Conservation (phyloP, 2,888 invertebrate species). For the Hetaerina titia region DNA sequence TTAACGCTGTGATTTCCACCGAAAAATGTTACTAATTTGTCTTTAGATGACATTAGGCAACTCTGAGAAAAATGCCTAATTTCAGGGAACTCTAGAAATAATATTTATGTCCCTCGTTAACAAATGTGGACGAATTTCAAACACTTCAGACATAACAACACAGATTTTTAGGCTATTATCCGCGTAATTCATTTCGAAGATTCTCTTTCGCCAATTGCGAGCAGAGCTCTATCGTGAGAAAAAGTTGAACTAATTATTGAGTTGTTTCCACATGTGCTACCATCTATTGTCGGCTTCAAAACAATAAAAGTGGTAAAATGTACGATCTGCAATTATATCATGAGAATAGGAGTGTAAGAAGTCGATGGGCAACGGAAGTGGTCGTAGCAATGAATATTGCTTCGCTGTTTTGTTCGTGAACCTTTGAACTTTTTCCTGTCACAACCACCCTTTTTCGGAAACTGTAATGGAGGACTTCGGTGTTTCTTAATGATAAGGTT, state of each 20-base stretch:
- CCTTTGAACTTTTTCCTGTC: neutral
- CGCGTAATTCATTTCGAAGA: neutral
- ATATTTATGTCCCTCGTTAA: too few species aligned
- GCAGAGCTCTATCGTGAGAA: neutral
- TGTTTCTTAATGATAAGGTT: constrained; percentile 41
- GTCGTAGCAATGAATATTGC: constrained; percentile 36
- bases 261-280: neutral
- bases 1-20: too few species aligned
- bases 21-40: too few species aligned
- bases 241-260: neutral
- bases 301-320: neutral
- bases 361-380: neutral
- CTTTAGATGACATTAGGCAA: too few species aligned
- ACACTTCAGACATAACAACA: too few species aligned
- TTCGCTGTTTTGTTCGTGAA: constrained; percentile 14
- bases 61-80: too few species aligned
- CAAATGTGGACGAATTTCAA: too few species aligned
- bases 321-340: neutral
- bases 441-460: neutral
- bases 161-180: too few species aligned
- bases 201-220: neutral
- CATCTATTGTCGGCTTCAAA: neutral
- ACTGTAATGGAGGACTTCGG: constrained; percentile 26
- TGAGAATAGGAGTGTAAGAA: neutral
- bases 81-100: too few species aligned